A percentile compares a stretch with the other conserved stretches of the same genome.
Evolutionary conservation across 2,888 invertebrate species (phyloP).

Genomic region (Ommatoiulus sabulosus): DNA sequence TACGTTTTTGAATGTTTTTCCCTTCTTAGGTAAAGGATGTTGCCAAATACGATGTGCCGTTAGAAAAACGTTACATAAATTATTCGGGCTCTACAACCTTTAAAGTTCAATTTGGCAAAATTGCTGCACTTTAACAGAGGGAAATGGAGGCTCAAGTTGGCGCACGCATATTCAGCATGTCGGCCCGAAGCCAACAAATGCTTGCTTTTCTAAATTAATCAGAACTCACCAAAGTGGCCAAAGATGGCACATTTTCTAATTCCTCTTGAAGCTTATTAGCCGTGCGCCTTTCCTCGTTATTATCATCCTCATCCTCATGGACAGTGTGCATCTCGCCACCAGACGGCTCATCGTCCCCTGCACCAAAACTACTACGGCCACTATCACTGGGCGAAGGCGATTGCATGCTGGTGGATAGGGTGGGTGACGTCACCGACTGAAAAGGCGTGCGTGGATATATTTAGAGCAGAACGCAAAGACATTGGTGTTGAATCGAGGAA

Average conservation of each 20-base stretch:
- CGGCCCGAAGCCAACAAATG: neutral
- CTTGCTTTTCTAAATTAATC: neutral
- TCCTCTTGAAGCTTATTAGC: conserved; percentile 17
- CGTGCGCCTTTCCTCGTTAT: conserved; percentile 25
- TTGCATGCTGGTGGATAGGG: conserved; percentile 40
- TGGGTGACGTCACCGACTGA: conserved; percentile 36
- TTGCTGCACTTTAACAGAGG: neutral
- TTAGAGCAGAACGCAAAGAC: conserved; percentile 24
- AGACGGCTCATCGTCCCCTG: neutral
- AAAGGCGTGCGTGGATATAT: neutral
- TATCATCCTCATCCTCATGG: neutral
- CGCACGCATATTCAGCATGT: neutral
- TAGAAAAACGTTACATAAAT: neutral
- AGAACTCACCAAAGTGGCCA: conserved; percentile 26
- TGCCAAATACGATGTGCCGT: neutral
- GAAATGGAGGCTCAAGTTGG: neutral
- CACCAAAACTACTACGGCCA: conserved; percentile 40
- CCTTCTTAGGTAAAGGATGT: neutral
- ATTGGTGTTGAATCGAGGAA: neutral
- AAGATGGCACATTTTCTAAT: conserved; percentile 36
- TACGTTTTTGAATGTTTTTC: too few species aligned
- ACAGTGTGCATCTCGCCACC: conserved; percentile 3
- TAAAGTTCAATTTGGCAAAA: neutral
- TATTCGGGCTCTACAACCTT: neutral
- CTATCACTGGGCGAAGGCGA: conserved; percentile 36